Evolutionary conservation across 2,888 invertebrate genomes (phyloP).

Genomic region (Phymatocera aterrima): DNA sequence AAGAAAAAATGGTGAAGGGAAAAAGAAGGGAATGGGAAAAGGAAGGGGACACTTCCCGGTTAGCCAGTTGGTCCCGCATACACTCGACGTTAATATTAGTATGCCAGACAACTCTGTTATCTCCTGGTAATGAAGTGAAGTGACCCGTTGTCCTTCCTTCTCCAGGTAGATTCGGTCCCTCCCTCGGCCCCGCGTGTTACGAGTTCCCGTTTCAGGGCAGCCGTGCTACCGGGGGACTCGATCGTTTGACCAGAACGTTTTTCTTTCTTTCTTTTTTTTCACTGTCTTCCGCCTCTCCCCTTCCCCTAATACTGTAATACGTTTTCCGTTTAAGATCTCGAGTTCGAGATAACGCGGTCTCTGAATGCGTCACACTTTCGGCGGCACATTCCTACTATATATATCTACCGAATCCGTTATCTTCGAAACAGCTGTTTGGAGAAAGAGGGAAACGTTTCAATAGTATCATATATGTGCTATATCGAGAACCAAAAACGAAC

Average conservation of each 20-base stretch:
- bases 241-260: conserved; percentile 8
- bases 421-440: conserved; percentile 36
- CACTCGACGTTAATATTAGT: conserved; percentile 55
- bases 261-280: too few relatives aligned
- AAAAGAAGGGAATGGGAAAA: neutral
- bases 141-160: conserved; percentile 66
- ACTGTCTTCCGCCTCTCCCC: too few relatives aligned
- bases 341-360: neutral
- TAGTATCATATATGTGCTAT: neutral
- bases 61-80: conserved; percentile 29
- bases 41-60: neutral
- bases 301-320: neutral
- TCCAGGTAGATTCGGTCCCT: too few relatives aligned
- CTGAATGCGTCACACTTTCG: neutral
- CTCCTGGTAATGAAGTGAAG: conserved; percentile 64
- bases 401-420: conserved; percentile 32
- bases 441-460: conserved; percentile 5
- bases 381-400: conserved; percentile 2
- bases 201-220: too few relatives aligned
- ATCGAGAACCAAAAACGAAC: neutral
- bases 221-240: neutral
- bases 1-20: conserved; percentile 44
- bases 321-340: conserved; percentile 11
- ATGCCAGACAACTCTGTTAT: conserved; percentile 68
- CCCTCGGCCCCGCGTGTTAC: neutral